Percentiles rank a stretch among this genome's conserved stretches.
Conservation (phyloP, 2,797 vertebrate genomes). For the Hipposideros larvatus region DNA sequence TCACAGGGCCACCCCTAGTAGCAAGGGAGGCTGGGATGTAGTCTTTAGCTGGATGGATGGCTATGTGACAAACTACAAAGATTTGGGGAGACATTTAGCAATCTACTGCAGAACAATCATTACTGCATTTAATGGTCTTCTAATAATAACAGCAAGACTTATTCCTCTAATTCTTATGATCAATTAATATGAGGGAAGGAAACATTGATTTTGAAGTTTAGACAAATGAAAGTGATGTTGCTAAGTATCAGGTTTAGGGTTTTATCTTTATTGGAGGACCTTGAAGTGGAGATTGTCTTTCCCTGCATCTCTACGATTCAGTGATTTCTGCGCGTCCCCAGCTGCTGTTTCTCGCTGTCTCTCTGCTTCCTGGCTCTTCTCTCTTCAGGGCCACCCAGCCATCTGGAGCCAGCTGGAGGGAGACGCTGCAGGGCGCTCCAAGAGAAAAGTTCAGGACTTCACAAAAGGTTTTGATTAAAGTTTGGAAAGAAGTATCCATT, state of each 20-base stretch:
- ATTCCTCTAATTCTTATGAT: neutral
- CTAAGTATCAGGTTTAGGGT: neutral
- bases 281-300: neutral
- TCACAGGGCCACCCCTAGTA: neutral
- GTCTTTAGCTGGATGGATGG: neutral
- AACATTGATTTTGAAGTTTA: constrained; percentile 6
- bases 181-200: neutral
- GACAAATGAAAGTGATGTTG: neutral
- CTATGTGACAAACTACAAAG: neutral
- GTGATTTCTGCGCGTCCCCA: neutral
- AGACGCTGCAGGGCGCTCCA: neutral
- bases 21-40: neutral
- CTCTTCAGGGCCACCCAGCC: neutral
- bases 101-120: neutral
- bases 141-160: neutral
- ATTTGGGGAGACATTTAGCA: neutral
- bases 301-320: neutral
- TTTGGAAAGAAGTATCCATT: neutral
- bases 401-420: neutral
- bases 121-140: neutral
- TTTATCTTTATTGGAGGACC: neutral
- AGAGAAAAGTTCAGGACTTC: neutral
- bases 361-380: neutral
- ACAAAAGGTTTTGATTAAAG: constrained; percentile 9
- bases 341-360: neutral